A percentile compares a stretch with the other conserved stretches of the same genome.
phyloP scores from a whole-genome alignment of 2,113 vertebrate genomes.

The Zosterops lateralis region DNA sequence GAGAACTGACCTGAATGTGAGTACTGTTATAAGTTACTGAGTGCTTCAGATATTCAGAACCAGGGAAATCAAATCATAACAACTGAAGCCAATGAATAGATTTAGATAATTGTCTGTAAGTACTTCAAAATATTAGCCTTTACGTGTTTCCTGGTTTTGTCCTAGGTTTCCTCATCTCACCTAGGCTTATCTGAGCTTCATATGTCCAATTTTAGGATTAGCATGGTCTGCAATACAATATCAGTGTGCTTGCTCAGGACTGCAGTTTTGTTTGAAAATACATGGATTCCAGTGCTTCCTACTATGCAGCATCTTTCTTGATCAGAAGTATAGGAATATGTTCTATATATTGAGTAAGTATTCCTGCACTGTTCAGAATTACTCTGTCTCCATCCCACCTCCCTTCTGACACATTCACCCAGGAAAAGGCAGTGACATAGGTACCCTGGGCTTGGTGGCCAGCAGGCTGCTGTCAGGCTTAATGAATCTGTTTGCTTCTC shows the following conservation, averaged over 20 bases:
- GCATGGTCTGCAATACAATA: neutral
- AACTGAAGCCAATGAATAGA: neutral
- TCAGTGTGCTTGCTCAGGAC: neutral
- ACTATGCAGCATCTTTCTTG: neutral
- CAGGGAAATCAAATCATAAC: neutral
- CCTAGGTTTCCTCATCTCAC: neutral
- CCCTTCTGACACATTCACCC: neutral
- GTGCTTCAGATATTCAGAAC: neutral
- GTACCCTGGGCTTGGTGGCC: neutral
- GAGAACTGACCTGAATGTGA: neutral
- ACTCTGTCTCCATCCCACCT: accelerated
- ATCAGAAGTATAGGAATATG: neutral
- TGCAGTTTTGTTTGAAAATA: neutral
- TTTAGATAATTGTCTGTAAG: neutral
- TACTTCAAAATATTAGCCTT: neutral
- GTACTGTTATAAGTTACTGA: neutral
- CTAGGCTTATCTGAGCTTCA: neutral
- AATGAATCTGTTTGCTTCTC: slow-evolving; percentile 6
- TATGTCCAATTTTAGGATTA: neutral
- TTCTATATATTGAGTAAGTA: neutral
- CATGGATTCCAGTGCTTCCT: neutral
- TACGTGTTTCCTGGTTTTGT: neutral
- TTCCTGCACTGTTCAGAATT: neutral
- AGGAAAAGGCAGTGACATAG: neutral
- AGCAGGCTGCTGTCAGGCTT: neutral